Evolutionary conservation across 2,888 invertebrate genomes (phyloP), one percentile per base, ranked within the genome.

Genomic region (Meghimatium bilineatum): DNA sequence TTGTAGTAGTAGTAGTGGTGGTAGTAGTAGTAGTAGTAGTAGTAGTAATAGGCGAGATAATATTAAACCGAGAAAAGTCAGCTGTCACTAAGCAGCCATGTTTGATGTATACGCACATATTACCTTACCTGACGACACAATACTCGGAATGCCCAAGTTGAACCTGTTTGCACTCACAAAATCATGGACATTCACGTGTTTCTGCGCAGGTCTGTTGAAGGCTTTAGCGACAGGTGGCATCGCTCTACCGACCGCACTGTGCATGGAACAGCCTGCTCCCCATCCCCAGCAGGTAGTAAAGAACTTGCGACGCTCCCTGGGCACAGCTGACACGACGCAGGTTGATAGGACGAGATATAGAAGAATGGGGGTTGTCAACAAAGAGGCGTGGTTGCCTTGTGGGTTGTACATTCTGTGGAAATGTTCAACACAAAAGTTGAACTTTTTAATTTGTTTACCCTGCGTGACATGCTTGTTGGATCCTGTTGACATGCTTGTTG

Each of bases 281-380:
- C 90, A 90, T 20, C 90, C 90, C 52, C 86, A 87, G 80, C 90
- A 90, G 6, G 86, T 86, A 67, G 89, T 88, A 75, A 90, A 85
- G 29, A 88, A 87, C 82, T 89, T 89, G 63, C 90, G 86, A 49
- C 80, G 44, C 20, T 80, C 60, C 14, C 80, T 80, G 1, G 86
- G 83, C 23, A 69, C 34, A 10, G 69, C 80, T 6, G 44, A 29
- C 34, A 34, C 34, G 20, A 67, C 23, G 56, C 49, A 49, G 23
- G 32, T 34, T 23, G 69, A 23, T 14, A 14, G 26, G 49, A 52
- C 79, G 20, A 14, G 26, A 10, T n/a, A 26, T 17, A 72, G 32
- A 20, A 32, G 26, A 32, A 74, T 23, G 52, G 26, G 23, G 3
- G 29, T 74, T 14, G 29, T 29, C 32, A 49, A 5, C 14, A 44